phyloP scores from a whole-genome alignment of 2,888 invertebrate genomes.

The Alviniconcha strummeri region DNA sequence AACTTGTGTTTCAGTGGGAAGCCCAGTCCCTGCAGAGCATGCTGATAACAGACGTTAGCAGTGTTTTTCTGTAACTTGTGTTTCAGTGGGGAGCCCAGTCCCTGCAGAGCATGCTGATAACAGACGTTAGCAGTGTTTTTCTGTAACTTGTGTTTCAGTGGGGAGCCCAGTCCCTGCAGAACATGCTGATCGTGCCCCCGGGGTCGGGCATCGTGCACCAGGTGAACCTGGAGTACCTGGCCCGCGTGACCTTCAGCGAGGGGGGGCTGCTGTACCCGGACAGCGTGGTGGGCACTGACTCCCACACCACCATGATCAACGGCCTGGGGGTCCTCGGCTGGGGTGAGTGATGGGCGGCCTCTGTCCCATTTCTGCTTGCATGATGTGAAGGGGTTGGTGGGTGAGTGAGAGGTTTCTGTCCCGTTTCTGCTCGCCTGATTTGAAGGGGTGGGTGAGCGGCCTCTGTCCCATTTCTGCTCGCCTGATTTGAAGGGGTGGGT shows the following conservation, averaged over 20 bases:
- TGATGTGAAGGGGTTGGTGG: neutral
- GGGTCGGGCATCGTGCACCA: constrained; percentile 99
- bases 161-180: constrained; percentile 96
- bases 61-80: too few species aligned
- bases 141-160: constrained; percentile 79
- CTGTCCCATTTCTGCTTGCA: neutral
- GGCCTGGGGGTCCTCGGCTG: constrained; percentile 97
- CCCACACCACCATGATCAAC: constrained; percentile 99
- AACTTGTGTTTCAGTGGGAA: too few species aligned
- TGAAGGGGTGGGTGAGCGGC: neutral
- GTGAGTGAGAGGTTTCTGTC: neutral
- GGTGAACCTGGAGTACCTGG: constrained; percentile 96
- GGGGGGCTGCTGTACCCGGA: constrained; percentile 86
- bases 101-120: too few species aligned
- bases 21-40: too few species aligned
- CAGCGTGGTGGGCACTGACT: constrained; percentile 97
- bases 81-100: too few species aligned
- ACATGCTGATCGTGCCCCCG: constrained; percentile 97
- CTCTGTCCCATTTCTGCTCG: neutral
- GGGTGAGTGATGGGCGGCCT: constrained; percentile 79
- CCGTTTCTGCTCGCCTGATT: neutral
- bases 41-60: too few species aligned
- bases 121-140: too few species aligned
- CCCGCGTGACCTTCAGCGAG: constrained; percentile 87
- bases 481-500: neutral